Conservation (phyloP, 2,888 invertebrate species). For the Eudemis profundana region DNA sequence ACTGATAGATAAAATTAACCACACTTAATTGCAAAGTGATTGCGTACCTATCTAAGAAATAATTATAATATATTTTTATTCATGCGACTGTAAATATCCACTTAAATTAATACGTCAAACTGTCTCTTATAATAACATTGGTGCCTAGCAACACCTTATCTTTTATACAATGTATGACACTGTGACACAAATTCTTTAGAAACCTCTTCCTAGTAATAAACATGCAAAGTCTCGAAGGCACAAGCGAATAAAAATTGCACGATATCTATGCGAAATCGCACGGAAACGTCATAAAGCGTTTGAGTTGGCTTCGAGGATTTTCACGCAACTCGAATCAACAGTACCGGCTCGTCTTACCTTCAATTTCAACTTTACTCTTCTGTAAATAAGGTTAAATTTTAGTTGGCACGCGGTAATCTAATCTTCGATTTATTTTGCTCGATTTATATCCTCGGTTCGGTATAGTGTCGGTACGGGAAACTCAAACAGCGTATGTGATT, state of each 20-base stretch:
- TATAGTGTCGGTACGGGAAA: conserved; percentile 3
- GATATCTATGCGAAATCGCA: conserved; percentile 30
- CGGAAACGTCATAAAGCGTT: conserved; percentile 21
- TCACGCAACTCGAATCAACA: conserved; percentile 14
- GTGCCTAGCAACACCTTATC: background rate
- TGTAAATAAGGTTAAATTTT: conserved; percentile 6
- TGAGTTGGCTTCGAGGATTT: conserved; percentile 11
- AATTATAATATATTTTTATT: background rate
- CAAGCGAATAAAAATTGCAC: conserved; percentile 29
- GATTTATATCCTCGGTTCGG: conserved; percentile 14
- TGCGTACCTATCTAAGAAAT: background rate
- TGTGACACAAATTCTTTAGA: conserved; percentile 27
- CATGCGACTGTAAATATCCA: background rate
- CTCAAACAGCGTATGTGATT: conserved; percentile 15
- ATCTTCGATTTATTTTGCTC: conserved; percentile 29
- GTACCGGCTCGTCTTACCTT: background rate
- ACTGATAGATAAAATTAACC: background rate
- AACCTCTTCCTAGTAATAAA: conserved; percentile 36
- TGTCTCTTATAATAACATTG: background rate
- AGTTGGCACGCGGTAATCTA: background rate
- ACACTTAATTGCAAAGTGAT: background rate
- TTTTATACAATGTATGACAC: conserved; percentile 14
- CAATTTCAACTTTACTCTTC: background rate
- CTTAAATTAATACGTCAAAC: background rate
- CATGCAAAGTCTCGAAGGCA: conserved; percentile 29